These are phyloP conservation scores for Apis mellifera DNA, from an alignment of 1,140 invertebrate species.

Conservation along the genomic window Amel_HAv3.1 CM009932.2:4342501-4343000, in stretches of 20 bases:
- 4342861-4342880: constrained; percentile 66
- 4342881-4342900: constrained; percentile 64
- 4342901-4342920: constrained; percentile 60
- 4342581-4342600: neutral
- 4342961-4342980: constrained; percentile 15
- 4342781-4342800: neutral
- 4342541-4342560: no score
- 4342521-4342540: no score
- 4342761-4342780: constrained; percentile 43
- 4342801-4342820: constrained; percentile 20
- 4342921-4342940: constrained; percentile 53
- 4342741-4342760: constrained; percentile 47
- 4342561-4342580: no score
- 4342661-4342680: constrained; percentile 27
- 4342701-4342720: constrained; percentile 40
- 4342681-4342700: constrained; percentile 10
- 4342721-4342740: constrained; percentile 14
- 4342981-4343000: neutral
- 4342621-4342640: neutral
- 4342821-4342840: constrained; percentile 48
- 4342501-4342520: neutral
- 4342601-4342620: constrained; percentile 11
- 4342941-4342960: constrained; percentile 32
- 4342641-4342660: constrained; percentile 48
- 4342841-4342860: constrained; percentile 70